Evolutionary conservation across 2,888 invertebrate genomes (phyloP), one percentile per base, ranked within the genome.

Genomic region (Acrobasis suavella): DNA sequence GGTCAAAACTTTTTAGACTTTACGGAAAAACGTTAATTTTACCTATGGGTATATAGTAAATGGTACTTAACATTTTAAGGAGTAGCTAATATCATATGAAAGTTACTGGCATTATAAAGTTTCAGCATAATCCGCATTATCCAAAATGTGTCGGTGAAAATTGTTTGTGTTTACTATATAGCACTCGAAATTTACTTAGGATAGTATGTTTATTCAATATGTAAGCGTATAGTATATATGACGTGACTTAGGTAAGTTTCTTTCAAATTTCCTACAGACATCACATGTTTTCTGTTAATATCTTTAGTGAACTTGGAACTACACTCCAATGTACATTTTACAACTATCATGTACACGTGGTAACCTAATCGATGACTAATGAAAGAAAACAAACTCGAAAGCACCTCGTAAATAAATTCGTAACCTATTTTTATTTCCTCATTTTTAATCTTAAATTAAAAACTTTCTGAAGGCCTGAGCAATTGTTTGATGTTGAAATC

Each of bases 131-230:
- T 42, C 22, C 42, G 39, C 17, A 42, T 12, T 42, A 42, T 17
- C 17, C 22, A 56, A 56, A 56, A 56, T 56, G 14, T 42, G 42
- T 56, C 17, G 42, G 22, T 14, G 56, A 42, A 46, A 46, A 46
- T 42, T 56, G 56, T 56, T 56, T 56, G 56, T 56, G 22, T 56
- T 56, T 56, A 42, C 14, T 37, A 52, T 56, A 37, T n/a, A n/a
- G 16, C 55, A 55, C 39, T 16, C 9, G 17, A 56, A 12, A 15
- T 8, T 56, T 46, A 22, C 42, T 42, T 39, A 37, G 52, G 22
- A 32, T 17, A 17, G 17, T 22, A 51, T 14, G 0, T 32, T 37
- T 32, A 32, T 32, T 32, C 7, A 8, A 10, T 42, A 12, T 14
- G 14, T 46, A 14, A 46, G 46, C 46, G 42, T 42, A 10, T 42